Percentiles rank a stretch among this genome's conserved stretches.
Evolutionary conservation across 1,140 invertebrate species (phyloP).

Genomic region (Drosophila persimilis): DNA sequence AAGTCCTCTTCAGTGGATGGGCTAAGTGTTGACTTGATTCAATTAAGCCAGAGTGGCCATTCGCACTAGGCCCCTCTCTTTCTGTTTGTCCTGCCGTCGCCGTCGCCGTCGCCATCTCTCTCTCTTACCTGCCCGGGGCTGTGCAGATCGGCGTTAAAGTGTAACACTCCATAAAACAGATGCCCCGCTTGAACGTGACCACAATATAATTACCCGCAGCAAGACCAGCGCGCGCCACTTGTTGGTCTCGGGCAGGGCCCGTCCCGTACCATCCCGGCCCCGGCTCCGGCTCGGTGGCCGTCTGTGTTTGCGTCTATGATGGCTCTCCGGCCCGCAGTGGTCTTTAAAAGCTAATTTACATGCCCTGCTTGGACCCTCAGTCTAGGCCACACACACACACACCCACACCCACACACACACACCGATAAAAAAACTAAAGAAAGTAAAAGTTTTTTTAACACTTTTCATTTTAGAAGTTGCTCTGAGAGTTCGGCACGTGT

Average conservation of each 20-base stretch:
- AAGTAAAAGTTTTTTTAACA: conserved; percentile 62
- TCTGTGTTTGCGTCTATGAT: conserved; percentile 13
- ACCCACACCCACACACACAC: neutral
- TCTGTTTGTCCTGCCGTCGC: neutral
- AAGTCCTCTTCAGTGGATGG: conserved; percentile 14
- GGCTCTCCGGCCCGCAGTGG: conserved; percentile 27
- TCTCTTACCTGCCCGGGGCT: conserved; percentile 10
- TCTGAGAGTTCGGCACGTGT: conserved; percentile 20
- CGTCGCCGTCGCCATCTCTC: neutral
- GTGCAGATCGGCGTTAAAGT: conserved; percentile 71
- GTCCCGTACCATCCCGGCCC: no score
- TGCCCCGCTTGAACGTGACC: conserved; percentile 75
- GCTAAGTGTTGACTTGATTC: conserved; percentile 22
- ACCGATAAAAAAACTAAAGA: conserved; percentile 10
- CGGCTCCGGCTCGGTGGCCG: neutral
- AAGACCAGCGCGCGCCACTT: conserved; percentile 63
- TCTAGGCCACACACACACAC: conserved; percentile 51
- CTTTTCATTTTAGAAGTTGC: conserved; percentile 78
- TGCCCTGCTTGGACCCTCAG: conserved; percentile 34
- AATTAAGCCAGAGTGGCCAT: conserved; percentile 27
- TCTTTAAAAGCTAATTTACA: conserved; percentile 78
- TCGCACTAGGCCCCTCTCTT: conserved; percentile 12
- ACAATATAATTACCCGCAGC: conserved; percentile 78
- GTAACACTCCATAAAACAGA: conserved; percentile 78
- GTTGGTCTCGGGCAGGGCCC: conserved; percentile 37